Evolutionary conservation across 2,888 invertebrate genomes (phyloP).

Genomic region (Kuschelorhynchus macadamiae): DNA sequence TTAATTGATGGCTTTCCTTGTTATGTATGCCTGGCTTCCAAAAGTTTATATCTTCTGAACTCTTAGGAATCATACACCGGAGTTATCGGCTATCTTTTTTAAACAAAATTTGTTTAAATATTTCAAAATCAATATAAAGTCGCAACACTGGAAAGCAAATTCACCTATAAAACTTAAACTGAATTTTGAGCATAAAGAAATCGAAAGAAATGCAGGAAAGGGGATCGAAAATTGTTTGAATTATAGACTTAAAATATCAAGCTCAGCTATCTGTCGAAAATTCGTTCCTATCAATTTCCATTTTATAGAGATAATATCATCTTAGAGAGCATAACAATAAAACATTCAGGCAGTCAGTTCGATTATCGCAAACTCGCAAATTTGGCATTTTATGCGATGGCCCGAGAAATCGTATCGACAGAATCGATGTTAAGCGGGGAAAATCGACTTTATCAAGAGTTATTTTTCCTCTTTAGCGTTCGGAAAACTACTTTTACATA

Average conservation of each 20-base stretch:
- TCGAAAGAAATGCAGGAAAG: no score
- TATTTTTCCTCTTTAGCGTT: conserved; percentile 27
- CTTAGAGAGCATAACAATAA: conserved; percentile 40
- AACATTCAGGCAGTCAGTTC: conserved; percentile 42
- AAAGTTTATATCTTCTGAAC: no score
- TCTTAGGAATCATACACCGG: no score
- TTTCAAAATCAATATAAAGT: no score
- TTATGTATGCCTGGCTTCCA: no score
- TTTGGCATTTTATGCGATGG: conserved; percentile 34
- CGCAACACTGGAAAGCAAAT: no score
- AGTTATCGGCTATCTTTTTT: no score
- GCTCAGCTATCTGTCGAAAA: conserved; percentile 4
- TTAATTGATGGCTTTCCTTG: no score
- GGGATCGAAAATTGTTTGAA: conserved; percentile 5
- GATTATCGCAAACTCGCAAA: conserved; percentile 44
- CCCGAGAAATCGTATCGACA: conserved; percentile 33
- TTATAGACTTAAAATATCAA: conserved; percentile 15
- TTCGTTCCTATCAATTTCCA: conserved; percentile 20
- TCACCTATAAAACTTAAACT: no score
- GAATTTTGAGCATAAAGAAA: no score
- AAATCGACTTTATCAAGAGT: conserved; percentile 32
- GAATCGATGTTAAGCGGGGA: conserved; percentile 38
- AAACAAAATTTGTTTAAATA: no score
- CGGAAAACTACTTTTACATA: conserved; percentile 25
- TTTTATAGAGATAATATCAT: conserved; percentile 26